Percentiles rank a stretch among this genome's conserved stretches.
phyloP scores from a whole-genome alignment of 2,113 vertebrate species.

The Xiphias gladius region DNA sequence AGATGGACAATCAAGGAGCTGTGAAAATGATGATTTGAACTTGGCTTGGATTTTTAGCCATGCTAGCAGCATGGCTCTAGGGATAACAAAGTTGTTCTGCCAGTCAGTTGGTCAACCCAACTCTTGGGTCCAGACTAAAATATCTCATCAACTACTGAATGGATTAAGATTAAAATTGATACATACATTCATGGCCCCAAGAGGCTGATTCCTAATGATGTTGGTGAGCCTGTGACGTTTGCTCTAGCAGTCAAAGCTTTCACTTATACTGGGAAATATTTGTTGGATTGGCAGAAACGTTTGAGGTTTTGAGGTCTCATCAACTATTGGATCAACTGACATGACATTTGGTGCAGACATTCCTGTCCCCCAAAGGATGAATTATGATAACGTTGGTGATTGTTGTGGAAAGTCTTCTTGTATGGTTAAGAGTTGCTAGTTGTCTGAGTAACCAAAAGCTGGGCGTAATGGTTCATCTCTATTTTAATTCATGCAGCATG shows the following conservation, averaged over 20 bases:
- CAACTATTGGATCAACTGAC: no score
- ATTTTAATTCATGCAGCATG: neutral
- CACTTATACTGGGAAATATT: no score
- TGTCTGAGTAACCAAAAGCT: no score
- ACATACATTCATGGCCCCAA: neutral
- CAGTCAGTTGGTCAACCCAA: neutral
- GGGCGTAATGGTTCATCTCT: neutral
- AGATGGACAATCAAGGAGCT: neutral
- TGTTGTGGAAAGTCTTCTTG: no score
- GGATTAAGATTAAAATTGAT: neutral
- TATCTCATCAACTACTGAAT: neutral
- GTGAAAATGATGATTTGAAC: conserved; percentile 8
- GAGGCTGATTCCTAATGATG: neutral
- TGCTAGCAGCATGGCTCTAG: no score
- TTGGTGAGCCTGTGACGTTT: neutral
- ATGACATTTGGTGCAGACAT: no score
- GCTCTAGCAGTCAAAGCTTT: neutral
- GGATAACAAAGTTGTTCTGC: no score
- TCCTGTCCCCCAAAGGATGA: no score
- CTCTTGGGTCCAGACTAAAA: neutral
- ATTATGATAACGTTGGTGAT: no score
- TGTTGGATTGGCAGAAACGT: no score
- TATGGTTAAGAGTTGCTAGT: no score
- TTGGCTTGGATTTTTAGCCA: neutral
- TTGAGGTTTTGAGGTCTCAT: no score